Evolutionary conservation across 1,140 invertebrate species (phyloP).

Genomic region (Amyelois transitella): DNA sequence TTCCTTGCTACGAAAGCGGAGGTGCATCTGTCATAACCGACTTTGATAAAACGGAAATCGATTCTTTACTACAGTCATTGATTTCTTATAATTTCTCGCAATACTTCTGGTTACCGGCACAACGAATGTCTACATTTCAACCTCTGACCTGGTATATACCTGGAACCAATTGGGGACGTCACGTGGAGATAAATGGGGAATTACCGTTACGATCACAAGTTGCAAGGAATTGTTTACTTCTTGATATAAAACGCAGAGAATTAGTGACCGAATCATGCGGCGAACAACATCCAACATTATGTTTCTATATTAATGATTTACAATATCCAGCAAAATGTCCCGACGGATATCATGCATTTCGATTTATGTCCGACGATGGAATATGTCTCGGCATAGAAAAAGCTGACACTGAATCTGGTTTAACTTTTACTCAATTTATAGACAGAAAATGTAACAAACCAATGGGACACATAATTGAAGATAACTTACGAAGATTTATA

Average conservation of each 20-base stretch:
- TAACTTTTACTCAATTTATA: conserved; percentile 40
- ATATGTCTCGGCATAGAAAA: conserved; percentile 52
- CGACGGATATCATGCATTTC: conserved; percentile 41
- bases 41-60: conserved; percentile 29
- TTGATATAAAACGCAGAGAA: conserved; percentile 32
- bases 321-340: conserved; percentile 48
- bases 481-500: conserved; percentile 38
- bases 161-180: conserved; percentile 50
- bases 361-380: conserved; percentile 43
- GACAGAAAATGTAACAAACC: conserved; percentile 35
- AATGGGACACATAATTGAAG: conserved; percentile 29
- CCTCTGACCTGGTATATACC: conserved; percentile 48
- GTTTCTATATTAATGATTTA: conserved; percentile 49
- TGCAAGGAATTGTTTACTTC: conserved; percentile 42
- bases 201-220: conserved; percentile 25
- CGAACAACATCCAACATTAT: conserved; percentile 39
- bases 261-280: conserved; percentile 39
- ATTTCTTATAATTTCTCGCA: conserved; percentile 27
- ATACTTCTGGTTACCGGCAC: conserved; percentile 53
- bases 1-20: conserved; percentile 49
- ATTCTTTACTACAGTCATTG: conserved; percentile 35
- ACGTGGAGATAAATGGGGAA: conserved; percentile 22
- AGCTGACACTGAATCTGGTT: conserved; percentile 14
- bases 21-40: conserved; percentile 49
- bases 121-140: conserved; percentile 37